These are phyloP conservation scores for Corydoras sp. DNA, from an alignment of 2,113 vertebrate genomes.

Conservation along the genomic window DNA sequence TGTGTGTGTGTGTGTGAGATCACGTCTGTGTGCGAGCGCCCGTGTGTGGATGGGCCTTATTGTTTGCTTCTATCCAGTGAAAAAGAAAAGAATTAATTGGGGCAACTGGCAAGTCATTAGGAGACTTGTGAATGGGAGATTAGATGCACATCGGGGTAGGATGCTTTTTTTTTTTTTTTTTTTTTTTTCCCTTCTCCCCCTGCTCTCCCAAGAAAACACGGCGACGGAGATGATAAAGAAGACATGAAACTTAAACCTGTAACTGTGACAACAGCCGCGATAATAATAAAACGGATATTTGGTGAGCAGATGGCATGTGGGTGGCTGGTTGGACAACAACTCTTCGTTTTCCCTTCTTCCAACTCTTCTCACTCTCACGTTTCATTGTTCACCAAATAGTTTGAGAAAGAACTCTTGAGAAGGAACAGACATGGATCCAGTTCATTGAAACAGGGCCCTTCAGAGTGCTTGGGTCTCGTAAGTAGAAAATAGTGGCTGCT, in stretches of 20 bases:
- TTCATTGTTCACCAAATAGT: slow-evolving; percentile 69
- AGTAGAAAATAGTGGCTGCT: slow-evolving; percentile 53
- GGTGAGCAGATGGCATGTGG: slow-evolving; percentile 74
- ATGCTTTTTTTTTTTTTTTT: slow-evolving; percentile 34
- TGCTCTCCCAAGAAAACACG: slow-evolving; percentile 20
- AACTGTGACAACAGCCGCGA: slow-evolving; percentile 64
- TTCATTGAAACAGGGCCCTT: slow-evolving; percentile 60
- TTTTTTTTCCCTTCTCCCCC: no score
- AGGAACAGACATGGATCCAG: slow-evolving; percentile 68
- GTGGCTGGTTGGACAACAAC: slow-evolving; percentile 67
- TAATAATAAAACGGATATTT: slow-evolving; percentile 71
- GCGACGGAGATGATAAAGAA: slow-evolving; percentile 50
- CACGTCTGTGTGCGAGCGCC: no score
- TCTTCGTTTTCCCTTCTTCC: slow-evolving; percentile 67
- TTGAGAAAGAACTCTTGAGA: slow-evolving; percentile 72
- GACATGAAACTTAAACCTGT: slow-evolving; percentile 48
- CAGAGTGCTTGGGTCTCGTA: slow-evolving; percentile 62
- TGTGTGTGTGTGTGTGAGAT: slow-evolving; percentile 12
- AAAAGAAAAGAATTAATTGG: slow-evolving; percentile 99
- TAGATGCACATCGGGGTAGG: slow-evolving; percentile 65
- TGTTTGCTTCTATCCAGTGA: slow-evolving; percentile 94
- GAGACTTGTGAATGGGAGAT: slow-evolving; percentile 80
- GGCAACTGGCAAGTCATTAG: slow-evolving; percentile 94
- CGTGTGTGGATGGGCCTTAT: slow-evolving; percentile 68
- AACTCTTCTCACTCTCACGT: slow-evolving; percentile 60